phyloP scores from a whole-genome alignment of 2,888 invertebrate genomes.

The Drosophila putrida region DNA sequence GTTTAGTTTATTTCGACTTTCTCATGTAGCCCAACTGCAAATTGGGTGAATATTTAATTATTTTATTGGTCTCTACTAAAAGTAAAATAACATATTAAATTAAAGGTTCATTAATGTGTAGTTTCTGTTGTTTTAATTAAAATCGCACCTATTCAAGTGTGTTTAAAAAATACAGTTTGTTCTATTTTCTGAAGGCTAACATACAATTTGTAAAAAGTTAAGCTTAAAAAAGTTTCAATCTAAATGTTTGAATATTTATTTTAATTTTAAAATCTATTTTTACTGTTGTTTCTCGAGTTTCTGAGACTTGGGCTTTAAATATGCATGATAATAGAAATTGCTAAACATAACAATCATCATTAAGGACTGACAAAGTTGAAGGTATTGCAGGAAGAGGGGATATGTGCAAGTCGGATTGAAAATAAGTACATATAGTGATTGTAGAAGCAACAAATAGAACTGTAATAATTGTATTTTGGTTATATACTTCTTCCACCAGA shows the following conservation, averaged over 20 bases:
- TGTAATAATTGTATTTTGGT: slow-evolving; percentile 93
- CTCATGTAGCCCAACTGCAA: neutral
- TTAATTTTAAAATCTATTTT: too few relatives aligned
- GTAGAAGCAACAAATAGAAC: slow-evolving; percentile 83
- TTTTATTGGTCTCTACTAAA: neutral
- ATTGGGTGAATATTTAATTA: neutral
- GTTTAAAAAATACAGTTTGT: too few relatives aligned
- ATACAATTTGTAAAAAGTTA: too few relatives aligned
- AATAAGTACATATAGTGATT: slow-evolving; percentile 32
- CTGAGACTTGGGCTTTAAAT: slow-evolving; percentile 18
- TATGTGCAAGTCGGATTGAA: slow-evolving; percentile 41
- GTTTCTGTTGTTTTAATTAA: neutral
- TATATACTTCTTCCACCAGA: slow-evolving; percentile 92
- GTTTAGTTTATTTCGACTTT: neutral
- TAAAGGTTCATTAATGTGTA: too few relatives aligned
- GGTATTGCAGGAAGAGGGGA: slow-evolving; percentile 20
- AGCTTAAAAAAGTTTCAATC: too few relatives aligned
- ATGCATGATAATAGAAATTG: slow-evolving; percentile 48
- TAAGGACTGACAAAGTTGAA: slow-evolving; percentile 27
- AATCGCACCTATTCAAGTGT: neutral
- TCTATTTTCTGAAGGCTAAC: too few relatives aligned
- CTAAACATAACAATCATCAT: slow-evolving; percentile 48
- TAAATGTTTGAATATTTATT: too few relatives aligned
- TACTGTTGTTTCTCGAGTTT: slow-evolving; percentile 6
- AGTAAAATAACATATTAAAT: too few relatives aligned